Conservation (phyloP, 2,797 vertebrate species). For the Artibeus jamaicensis region DNA sequence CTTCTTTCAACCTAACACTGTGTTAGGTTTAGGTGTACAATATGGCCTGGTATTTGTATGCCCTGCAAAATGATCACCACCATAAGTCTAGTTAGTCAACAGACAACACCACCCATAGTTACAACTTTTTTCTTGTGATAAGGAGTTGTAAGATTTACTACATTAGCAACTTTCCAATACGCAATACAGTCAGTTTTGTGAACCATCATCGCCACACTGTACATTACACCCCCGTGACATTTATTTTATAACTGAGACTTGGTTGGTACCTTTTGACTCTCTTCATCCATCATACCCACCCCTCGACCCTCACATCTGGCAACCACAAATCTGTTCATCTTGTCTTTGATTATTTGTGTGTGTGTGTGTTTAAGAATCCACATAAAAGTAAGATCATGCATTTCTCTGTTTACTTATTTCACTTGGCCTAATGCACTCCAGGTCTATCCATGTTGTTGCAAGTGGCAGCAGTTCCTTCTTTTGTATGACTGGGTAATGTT, state of each 20-base stretch:
- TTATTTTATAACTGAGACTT: no score
- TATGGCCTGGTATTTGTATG: neutral
- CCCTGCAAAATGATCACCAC: neutral
- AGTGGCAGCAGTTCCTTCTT: neutral
- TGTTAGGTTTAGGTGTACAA: neutral
- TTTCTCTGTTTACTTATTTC: neutral
- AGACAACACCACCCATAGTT: neutral
- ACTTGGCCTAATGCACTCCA: neutral
- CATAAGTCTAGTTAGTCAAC: neutral
- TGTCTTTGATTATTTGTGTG: neutral
- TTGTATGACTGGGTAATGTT: neutral
- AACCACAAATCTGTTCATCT: neutral
- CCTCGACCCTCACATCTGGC: neutral
- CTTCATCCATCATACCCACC: neutral
- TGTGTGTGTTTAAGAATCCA: neutral
- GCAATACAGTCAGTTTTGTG: neutral
- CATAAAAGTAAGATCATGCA: neutral
- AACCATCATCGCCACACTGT: neutral
- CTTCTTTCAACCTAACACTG: neutral
- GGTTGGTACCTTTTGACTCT: no score
- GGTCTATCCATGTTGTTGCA: no score
- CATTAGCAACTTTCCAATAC: neutral
- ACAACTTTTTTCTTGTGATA: neutral
- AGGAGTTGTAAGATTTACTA: neutral
- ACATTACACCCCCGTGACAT: neutral